A percentile compares a stretch with the other conserved stretches of the same genome.
Evolutionary conservation across 2,113 vertebrate species (phyloP).

Genomic region (Lepus timidus): DNA sequence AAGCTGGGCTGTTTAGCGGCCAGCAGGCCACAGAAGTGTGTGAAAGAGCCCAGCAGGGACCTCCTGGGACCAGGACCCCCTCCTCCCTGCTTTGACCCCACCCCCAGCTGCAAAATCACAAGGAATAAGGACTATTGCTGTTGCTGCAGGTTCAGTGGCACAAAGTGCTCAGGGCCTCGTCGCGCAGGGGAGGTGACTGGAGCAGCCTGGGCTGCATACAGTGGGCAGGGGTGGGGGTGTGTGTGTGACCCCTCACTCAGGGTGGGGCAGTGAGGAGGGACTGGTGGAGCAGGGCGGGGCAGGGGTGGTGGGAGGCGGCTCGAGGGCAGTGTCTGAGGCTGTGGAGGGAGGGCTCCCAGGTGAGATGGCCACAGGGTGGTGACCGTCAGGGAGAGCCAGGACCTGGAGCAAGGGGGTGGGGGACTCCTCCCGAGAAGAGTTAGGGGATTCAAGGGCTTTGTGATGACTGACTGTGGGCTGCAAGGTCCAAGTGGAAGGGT

Average conservation of each 20-base stretch:
- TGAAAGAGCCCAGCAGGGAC: no score
- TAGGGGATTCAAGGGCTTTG: neutral
- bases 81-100: no score
- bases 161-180: neutral
- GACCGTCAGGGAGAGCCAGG: neutral
- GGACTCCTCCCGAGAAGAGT: neutral
- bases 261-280: no score
- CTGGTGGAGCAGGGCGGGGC: no score
- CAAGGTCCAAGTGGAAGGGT: neutral
- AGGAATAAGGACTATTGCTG: neutral
- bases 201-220: no score
- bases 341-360: rapidly evolving
- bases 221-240: no score
- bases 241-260: no score
- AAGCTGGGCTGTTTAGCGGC: no score
- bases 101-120: no score
- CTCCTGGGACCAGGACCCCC: no score
- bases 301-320: neutral
- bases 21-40: no score
- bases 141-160: no score
- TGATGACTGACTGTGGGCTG: neutral
- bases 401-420: neutral
- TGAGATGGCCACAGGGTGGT: neutral
- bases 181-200: neutral
- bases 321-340: neutral